Base-by-base conservation (phyloP, 2,113 vertebrate species). In the Heterocephalus glaber region DNA sequence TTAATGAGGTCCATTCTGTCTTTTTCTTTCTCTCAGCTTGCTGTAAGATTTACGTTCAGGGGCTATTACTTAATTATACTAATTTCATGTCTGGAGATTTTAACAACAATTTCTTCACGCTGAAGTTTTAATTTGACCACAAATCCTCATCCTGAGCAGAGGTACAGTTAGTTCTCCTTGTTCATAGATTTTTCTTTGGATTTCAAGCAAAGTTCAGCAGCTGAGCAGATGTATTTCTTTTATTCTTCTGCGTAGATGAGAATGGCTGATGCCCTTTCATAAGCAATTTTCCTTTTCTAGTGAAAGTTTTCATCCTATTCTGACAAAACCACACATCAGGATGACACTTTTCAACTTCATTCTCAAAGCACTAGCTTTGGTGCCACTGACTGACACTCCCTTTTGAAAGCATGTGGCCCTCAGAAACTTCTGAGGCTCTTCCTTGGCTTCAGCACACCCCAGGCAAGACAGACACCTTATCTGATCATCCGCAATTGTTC, bases 11-110 rank as follows among this genome's bases (percentile, higher is more conserved):
- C 93, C 52, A 28, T 9, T 44, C 38, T 88, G 49, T 24, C 61
- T 82, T 77, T 61, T 52, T 60, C n/a, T 86, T 9, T 20, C 26
- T 74, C n/a, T 81, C 60, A 47, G 70, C 60, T 95, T 86, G 65
- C 87, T 92, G 68, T 94, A 81, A 96, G 85, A 94, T 91, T 93
- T 92, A 83, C 95, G 91, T 96, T 96, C 96, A 96, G 86, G 47
- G 52, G 84, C 84, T 96, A 93, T 96, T 96, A 87, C 30, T 70
- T 96, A 96, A 97, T 97, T 90, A 95, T 94, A 97, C 96, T 92
- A 97, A 96, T 96, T 97, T 97, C 90, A 68, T 96, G 93, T 95
- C 89, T 96, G 80, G 68, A 70, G 85, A 92, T 92, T 97, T 92
- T 93, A 96, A 89, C 90, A 96, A 90, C 87, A 91, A 35, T 63